Evolutionary conservation across 1,140 invertebrate genomes (phyloP), one percentile per base, ranked within the genome.

Genomic region (Euglossa dilemma): DNA sequence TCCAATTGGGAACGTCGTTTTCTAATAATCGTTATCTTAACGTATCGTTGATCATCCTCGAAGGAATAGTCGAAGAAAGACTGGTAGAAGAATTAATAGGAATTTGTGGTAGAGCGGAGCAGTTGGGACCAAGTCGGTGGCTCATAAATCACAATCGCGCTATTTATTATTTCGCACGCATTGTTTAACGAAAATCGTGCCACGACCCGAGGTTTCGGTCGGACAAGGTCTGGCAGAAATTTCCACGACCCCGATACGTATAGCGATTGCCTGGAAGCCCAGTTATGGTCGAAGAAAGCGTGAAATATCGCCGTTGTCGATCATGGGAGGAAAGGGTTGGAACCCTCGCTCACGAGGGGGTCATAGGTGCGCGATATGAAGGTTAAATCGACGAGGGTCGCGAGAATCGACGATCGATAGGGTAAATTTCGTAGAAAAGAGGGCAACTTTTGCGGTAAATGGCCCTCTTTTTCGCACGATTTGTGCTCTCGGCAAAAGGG

Each of bases 171-270:
- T 43, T 16, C 28, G 8, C 36, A 7, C 12, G 12, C 28, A 0
- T 18, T 59, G 14, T 20, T 20, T 3, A 45, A n/a, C 5, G 54
- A n/a, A 57, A 57, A 18, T 14, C 14, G 8, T 57, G 54, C 18
- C 28, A 43, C 3, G 47, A 14, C 8, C 23, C 36, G 5, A 25
- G 56, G 36, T 61, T 63, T 66, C 43, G 43, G 82, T 36, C 20
- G 63, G 28, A 45, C 20, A 54, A 80, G 36, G 47, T 66, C 74
- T 75, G 5, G 47, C 1, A 63, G 50, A 86, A 89, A 91, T 91
- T 92, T 92, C 91, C 85, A 90, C 83, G 84, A 84, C 90, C 91
- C 8, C 79, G 18, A 57, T 36, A 9, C 36, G 59, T 70, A 85
- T 63, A 47, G 85, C n/a, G 72, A 43, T 63, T 7, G 25, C 56